Evolutionary conservation across 1,140 invertebrate species (phyloP), one percentile per base, ranked within the genome.

Genomic region (Ephestia elutella): DNA sequence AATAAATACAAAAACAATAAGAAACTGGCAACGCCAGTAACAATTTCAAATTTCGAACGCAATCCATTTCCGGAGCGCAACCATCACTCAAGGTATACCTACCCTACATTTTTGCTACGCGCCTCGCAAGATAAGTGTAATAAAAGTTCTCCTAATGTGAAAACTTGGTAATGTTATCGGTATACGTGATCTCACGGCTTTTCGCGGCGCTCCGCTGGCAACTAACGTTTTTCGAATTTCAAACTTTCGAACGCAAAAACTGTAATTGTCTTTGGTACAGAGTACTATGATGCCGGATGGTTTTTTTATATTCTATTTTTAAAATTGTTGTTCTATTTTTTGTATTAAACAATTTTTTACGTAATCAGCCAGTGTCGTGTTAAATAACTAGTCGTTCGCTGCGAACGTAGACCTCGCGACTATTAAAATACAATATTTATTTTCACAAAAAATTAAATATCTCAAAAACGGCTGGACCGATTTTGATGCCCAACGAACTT

Each of bases 141-240:
- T 86, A 84, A 86, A 86, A 86, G 81, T 83, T 80, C 49, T 17
- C 50, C 70, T 84, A 86, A 86, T 82, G 83, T 63, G 71, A 75
- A 86, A 86, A 86, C 75, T 86, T 86, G 61, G 73, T 82, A 80
- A 84, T 86, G 79, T 83, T 86, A 86, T 84, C 81, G 75, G 73
- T 61, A 77, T 84, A 86, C 83, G 83, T 86, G 83, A 86, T 86
- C 83, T 82, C 78, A 50, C 67, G 79, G 75, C 76, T 82, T 81
- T 78, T 79, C 74, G 70, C 63, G 69, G 66, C 67, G 62, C 58
- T 55, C 9, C 30, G 30, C 32, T 56, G 35, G 49, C 60, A 60
- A 82, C 82, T 76, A 78, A 70, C 59, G 79, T 66, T 81, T 80
- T 75, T 76, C 75, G 79, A 82, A 72, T 66, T 60, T 60, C 54